phyloP scores from a whole-genome alignment of 2,797 vertebrate genomes.

The Notamacropus eugenii region DNA sequence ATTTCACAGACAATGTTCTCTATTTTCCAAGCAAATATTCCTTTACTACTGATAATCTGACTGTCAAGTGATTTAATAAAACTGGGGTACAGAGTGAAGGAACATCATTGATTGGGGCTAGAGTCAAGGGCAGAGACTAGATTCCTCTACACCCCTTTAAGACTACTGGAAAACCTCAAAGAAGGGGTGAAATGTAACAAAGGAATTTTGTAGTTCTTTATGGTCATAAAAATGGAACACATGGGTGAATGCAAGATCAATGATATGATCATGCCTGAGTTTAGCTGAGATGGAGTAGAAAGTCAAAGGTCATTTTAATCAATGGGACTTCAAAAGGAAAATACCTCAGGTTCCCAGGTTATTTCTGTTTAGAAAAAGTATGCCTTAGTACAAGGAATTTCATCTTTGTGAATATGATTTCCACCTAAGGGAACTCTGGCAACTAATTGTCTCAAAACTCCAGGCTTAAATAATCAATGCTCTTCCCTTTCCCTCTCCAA shows the following conservation, averaged over 20 bases:
- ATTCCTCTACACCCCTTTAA: not conserved
- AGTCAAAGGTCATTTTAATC: not conserved
- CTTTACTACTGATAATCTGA: not conserved
- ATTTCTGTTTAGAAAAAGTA: not conserved
- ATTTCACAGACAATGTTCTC: not conserved
- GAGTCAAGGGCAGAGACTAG: not conserved
- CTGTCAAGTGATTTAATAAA: not conserved
- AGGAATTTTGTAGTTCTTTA: not conserved
- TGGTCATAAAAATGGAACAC: not conserved
- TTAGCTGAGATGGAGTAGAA: not conserved
- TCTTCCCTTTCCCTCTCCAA: not conserved
- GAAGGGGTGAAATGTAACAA: not conserved
- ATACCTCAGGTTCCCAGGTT: not conserved
- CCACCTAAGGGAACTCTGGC: constrained; percentile 49
- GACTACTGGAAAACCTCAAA: not conserved
- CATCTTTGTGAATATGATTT: not conserved
- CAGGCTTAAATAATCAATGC: constrained; percentile 61
- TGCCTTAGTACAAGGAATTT: not conserved
- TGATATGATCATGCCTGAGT: not conserved
- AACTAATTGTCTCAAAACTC: constrained; percentile 30
- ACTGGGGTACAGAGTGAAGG: not conserved
- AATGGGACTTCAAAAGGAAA: not conserved
- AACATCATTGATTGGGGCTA: not conserved
- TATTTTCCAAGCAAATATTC: not conserved
- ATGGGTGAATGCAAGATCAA: not conserved